Evolutionary conservation across 2,888 invertebrate species (phyloP), one percentile per base, ranked within the genome.

Genomic region (Myopa testacea): DNA sequence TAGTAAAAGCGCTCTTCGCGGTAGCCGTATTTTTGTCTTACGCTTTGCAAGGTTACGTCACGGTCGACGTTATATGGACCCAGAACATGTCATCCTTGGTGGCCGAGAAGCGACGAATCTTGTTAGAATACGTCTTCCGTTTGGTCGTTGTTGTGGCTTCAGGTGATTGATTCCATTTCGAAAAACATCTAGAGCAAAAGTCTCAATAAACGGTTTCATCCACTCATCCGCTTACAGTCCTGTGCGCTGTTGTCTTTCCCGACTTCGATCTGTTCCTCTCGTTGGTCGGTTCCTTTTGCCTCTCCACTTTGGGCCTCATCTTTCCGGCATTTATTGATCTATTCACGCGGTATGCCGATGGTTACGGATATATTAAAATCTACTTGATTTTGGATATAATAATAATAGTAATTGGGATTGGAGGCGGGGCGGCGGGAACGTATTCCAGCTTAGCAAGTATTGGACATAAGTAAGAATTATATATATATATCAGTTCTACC

Each of bases 11-110:
- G 34, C 93, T 95, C 93, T 95, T 95, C 78, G 95, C 95, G 0
- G 88, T 94, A 0, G 95, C 94, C 40, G 95, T 99, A 76, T 97
- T 98, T 91, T 92, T 98, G 80, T 96, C 97, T 0, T 98, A 98
- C 90, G 94, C 95, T 60, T 91, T 99, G 4, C 98, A 98, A 89
- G 97, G 98, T 89, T 98, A 98, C 89, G 98, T 99, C 3, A 96
- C 98, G 0, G 94, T 98, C 92, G 95, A 96, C 84, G 96, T 98
- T 78, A 94, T 98, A 81, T 98, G 97, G 96, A 81, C 84, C 60
- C 87, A 85, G 2, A 89, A 89, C 77, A 80, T 90, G 76, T 85
- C 77, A 4, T 79, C 79, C 0, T 62, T 62, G 0, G 37, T 84
- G 4, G 75, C 77, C 5, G 77, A 79, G 3, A 75, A 78, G 7